Conservation (phyloP, 2,797 vertebrate species). For the Tenualosa ilisha region DNA sequence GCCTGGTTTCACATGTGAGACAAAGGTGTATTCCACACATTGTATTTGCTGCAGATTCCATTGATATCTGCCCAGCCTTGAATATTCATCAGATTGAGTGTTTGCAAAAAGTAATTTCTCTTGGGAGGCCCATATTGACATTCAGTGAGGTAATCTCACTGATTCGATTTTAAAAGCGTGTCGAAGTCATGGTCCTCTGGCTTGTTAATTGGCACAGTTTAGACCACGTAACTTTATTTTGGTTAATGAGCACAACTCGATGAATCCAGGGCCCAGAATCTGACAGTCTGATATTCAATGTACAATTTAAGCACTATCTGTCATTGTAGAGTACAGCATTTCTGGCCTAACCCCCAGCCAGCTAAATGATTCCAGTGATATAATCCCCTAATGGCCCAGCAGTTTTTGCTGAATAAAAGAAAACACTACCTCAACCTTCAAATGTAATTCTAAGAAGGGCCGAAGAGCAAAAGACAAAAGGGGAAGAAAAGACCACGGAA, state of each 20-base stretch:
- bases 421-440: neutral
- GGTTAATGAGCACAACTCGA: neutral
- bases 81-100: conserved; percentile 47
- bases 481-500: neutral
- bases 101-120: conserved; percentile 51
- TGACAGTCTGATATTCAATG: neutral
- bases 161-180: conserved; percentile 45
- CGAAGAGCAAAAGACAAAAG: neutral
- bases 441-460: neutral
- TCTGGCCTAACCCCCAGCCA: neutral
- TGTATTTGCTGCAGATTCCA: conserved; percentile 42
- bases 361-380: neutral
- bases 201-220: conserved; percentile 30
- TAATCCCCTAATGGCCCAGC: neutral
- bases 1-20: conserved; percentile 28
- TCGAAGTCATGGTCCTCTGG: conserved; percentile 40
- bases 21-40: conserved; percentile 25
- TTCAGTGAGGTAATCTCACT: conserved; percentile 40
- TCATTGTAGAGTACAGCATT: neutral
- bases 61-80: conserved; percentile 52
- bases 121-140: conserved; percentile 35
- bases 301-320: conserved; percentile 9
- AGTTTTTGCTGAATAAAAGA: neutral
- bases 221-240: conserved; percentile 15
- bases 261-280: conserved; percentile 11